Evolutionary conservation across 2,797 vertebrate genomes (phyloP).

Genomic region (Buphagus erythrorhynchus): DNA sequence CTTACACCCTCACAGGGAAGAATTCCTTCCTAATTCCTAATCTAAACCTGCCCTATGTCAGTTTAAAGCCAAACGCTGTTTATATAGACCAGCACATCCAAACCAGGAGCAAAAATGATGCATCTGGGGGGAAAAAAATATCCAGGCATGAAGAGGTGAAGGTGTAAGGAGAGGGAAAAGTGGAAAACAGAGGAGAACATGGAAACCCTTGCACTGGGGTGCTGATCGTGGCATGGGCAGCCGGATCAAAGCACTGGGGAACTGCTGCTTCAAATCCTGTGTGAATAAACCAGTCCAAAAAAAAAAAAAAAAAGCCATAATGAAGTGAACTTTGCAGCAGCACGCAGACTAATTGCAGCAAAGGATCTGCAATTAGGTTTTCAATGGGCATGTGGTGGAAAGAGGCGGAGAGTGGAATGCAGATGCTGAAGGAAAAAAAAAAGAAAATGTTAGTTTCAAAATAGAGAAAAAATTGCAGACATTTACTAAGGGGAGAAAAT

Average conservation of each 20-base stretch:
- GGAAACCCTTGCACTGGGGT: neutral
- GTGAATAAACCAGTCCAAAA: conserved; percentile 36
- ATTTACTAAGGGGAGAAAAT: neutral
- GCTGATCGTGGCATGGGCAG: neutral
- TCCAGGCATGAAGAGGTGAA: neutral
- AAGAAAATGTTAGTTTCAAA: conserved; percentile 21
- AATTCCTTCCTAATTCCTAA: neutral
- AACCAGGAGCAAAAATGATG: neutral
- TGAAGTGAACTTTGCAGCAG: conserved; percentile 57
- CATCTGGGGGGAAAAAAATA: neutral
- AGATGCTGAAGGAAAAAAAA: conserved; percentile 14
- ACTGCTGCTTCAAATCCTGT: conserved; percentile 47
- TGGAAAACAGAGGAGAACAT: neutral
- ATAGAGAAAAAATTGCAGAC: neutral
- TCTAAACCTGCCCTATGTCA: neutral
- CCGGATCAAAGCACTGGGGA: conserved; percentile 34
- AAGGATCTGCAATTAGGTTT: conserved; percentile 48
- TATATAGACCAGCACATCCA: neutral
- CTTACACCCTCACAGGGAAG: neutral
- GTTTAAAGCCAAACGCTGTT: neutral
- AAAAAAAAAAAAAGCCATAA: neutral
- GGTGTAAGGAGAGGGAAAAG: neutral
- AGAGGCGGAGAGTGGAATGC: neutral
- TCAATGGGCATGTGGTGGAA: neutral
- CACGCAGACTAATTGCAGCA: conserved; percentile 53